Percentiles rank a stretch among this genome's conserved stretches.
Conservation (phyloP, 2,888 invertebrate genomes). For the Macrophya annulata region DNA sequence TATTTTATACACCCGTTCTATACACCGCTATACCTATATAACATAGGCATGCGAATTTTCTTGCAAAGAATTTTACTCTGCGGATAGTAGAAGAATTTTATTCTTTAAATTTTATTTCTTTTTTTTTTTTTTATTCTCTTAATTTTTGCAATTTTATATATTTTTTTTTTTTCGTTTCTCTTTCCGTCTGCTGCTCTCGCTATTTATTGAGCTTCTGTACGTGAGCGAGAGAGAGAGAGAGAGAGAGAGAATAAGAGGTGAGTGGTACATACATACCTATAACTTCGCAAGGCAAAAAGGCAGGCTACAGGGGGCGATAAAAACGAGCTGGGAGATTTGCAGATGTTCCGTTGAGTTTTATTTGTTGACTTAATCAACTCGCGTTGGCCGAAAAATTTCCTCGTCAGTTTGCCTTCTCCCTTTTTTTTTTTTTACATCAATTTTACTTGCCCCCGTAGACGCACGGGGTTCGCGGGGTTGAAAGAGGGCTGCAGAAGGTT, state of each 20-base stretch:
- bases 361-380: constrained; percentile 49
- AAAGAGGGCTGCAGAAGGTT: neutral
- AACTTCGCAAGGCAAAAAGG: neutral
- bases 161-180: neutral
- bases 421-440: neutral
- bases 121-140: too few species aligned
- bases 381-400: constrained; percentile 8
- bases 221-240: neutral
- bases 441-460: neutral
- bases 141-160: too few species aligned
- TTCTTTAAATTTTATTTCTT: too few species aligned
- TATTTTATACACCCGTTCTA: neutral
- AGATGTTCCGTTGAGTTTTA: constrained; percentile 36
- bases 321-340: constrained; percentile 38
- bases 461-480: neutral
- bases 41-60: neutral
- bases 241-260: neutral
- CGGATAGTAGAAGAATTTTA: too few species aligned
- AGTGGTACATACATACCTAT: neutral
- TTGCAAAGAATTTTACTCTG: neutral
- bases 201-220: neutral
- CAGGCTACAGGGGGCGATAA: neutral
- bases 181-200: neutral
- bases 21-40: neutral
- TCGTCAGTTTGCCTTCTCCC: neutral